These are phyloP conservation scores for Drosophila anomalipes DNA, from an alignment of 2,888 invertebrate species.

Conservation along the genomic window DNA sequence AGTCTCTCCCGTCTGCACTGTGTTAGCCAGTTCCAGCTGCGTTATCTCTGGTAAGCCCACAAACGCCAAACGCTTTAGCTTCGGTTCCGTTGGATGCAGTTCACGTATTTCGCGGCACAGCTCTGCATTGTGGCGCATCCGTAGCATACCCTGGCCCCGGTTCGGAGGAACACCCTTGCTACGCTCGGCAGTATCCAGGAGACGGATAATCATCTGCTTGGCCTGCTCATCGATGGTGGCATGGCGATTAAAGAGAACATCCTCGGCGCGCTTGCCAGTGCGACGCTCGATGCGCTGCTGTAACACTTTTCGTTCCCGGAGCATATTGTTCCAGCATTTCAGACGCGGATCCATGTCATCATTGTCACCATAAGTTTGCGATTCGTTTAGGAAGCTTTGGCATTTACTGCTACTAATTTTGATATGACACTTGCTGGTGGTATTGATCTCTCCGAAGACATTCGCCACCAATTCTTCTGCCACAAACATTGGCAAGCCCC, in stretches of 20 bases:
- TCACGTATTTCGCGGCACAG: conserved; percentile 41
- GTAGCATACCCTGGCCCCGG: conserved; percentile 16
- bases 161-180: conserved; percentile 28
- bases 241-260: conserved; percentile 77
- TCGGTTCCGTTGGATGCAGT: conserved; percentile 30
- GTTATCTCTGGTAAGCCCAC: conserved; percentile 50
- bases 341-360: conserved; percentile 74
- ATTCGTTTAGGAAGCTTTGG: background rate
- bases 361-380: conserved; percentile 34
- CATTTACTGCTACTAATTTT: conserved; percentile 24
- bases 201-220: conserved; percentile 69
- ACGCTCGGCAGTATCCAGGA: conserved; percentile 72
- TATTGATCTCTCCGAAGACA: conserved; percentile 28
- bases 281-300: conserved; percentile 58
- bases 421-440: background rate
- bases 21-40: conserved; percentile 37
- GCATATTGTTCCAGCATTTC: conserved; percentile 65
- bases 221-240: conserved; percentile 70
- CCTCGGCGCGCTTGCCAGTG: conserved; percentile 65
- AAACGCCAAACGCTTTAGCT: conserved; percentile 41
- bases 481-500: background rate
- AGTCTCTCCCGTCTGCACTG: background rate
- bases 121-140: conserved; percentile 24
- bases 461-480: conserved; percentile 30
- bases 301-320: conserved; percentile 57